These are phyloP conservation scores for Acrossocheilus fasciatus DNA, from an alignment of 2,797 vertebrate genomes.

Conservation along the genomic window DNA sequence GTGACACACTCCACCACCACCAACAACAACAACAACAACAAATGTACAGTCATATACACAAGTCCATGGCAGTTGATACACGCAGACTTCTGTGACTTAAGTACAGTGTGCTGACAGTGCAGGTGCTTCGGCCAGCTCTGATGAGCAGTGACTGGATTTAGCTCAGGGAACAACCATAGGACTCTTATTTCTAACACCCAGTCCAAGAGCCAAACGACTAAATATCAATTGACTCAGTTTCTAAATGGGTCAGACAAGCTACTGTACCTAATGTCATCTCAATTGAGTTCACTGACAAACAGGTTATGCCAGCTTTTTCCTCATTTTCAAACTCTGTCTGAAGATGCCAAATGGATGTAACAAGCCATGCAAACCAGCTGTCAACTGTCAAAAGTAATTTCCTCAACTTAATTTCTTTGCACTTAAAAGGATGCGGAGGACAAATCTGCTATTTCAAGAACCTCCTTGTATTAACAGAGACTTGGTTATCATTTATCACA, in stretches of 20 bases:
- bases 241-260: constrained; percentile 27
- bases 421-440: constrained; percentile 9
- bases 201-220: constrained; percentile 13
- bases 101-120: constrained; percentile 3
- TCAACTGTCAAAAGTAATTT: constrained; percentile 9
- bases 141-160: constrained; percentile 25
- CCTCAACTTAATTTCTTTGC: not conserved
- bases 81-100: not conserved
- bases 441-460: constrained; percentile 36
- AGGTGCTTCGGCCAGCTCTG: not conserved
- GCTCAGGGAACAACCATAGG: constrained; percentile 7
- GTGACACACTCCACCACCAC: not conserved
- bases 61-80: not conserved
- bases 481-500: not conserved
- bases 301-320: not conserved
- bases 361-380: constrained; percentile 16
- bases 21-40: not conserved
- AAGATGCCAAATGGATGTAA: constrained; percentile 1
- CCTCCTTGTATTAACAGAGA: constrained; percentile 27
- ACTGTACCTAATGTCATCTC: not conserved
- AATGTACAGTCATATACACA: not conserved
- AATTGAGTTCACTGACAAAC: not conserved
- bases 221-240: constrained; percentile 23
- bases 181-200: constrained; percentile 51
- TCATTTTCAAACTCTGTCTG: not conserved